These are phyloP conservation scores for Salarias fasciatus DNA, from an alignment of 2,797 vertebrate genomes.

Conservation along the genomic window DNA sequence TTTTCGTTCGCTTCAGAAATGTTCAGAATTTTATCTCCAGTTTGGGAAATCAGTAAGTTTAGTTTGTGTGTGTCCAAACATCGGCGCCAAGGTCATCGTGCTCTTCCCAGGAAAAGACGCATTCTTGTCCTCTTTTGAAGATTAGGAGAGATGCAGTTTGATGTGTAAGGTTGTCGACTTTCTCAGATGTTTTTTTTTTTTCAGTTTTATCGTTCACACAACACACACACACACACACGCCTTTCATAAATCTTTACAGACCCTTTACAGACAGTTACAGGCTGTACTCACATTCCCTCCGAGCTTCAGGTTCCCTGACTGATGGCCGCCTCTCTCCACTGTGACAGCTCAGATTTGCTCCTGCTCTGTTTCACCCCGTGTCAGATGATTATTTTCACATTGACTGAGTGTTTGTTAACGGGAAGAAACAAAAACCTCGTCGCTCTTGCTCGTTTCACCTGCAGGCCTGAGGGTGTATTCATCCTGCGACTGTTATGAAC, in stretches of 20 bases:
- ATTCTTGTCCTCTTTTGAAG: slow-evolving; percentile 15
- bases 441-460: slow-evolving; percentile 1
- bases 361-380: background rate
- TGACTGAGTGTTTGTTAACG: slow-evolving; percentile 28
- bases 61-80: slow-evolving; percentile 11
- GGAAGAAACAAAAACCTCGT: no score
- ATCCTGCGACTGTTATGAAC: background rate
- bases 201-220: background rate
- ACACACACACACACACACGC: background rate
- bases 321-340: background rate
- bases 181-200: slow-evolving; percentile 21
- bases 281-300: no score
- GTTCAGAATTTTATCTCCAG: slow-evolving; percentile 64
- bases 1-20: slow-evolving; percentile 67
- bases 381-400: slow-evolving; percentile 27
- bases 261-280: background rate
- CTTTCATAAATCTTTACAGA: no score
- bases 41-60: slow-evolving; percentile 27
- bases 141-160: background rate
- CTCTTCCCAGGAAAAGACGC: slow-evolving; percentile 44
- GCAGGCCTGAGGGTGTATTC: slow-evolving; percentile 11
- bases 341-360: background rate
- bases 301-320: background rate
- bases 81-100: slow-evolving; percentile 55
- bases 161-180: no score